Evolutionary conservation across 2,797 vertebrate species (phyloP).

Genomic region (Liasis olivaceus): DNA sequence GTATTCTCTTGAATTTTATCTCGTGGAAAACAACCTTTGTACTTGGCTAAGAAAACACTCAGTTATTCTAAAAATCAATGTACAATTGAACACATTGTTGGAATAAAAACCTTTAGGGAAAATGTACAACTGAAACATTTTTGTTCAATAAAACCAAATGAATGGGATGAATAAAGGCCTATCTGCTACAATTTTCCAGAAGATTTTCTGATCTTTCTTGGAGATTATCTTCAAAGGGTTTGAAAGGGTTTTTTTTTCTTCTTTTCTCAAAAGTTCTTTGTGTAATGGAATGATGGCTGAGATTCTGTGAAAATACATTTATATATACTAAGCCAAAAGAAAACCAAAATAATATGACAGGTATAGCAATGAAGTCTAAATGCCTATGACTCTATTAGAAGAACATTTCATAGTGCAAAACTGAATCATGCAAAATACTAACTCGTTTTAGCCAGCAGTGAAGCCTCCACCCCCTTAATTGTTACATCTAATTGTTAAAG

Average conservation of each 20-base stretch:
- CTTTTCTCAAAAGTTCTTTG: neutral
- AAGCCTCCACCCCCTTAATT: too few species aligned
- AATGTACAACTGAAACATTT: slow-evolving; percentile 6
- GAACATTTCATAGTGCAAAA: neutral
- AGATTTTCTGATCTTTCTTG: neutral
- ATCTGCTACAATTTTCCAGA: neutral
- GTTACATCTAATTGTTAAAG: too few species aligned
- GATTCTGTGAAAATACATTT: neutral
- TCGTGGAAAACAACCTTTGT: neutral
- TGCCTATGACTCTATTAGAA: neutral
- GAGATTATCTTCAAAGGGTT: neutral
- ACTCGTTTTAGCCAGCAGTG: neutral
- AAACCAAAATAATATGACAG: neutral
- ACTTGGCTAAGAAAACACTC: neutral
- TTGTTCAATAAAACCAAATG: slow-evolving; percentile 1
- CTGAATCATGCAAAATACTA: neutral
- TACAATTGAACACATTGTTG: neutral
- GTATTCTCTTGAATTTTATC: neutral
- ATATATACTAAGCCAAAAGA: neutral
- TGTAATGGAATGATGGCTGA: neutral
- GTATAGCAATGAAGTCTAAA: neutral
- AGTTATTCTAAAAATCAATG: neutral
- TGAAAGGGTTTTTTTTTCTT: neutral
- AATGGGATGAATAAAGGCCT: neutral
- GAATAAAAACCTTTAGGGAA: neutral